Evolutionary conservation across 2,888 invertebrate genomes (phyloP).

Genomic region (Chrysomela aeneicollis): DNA sequence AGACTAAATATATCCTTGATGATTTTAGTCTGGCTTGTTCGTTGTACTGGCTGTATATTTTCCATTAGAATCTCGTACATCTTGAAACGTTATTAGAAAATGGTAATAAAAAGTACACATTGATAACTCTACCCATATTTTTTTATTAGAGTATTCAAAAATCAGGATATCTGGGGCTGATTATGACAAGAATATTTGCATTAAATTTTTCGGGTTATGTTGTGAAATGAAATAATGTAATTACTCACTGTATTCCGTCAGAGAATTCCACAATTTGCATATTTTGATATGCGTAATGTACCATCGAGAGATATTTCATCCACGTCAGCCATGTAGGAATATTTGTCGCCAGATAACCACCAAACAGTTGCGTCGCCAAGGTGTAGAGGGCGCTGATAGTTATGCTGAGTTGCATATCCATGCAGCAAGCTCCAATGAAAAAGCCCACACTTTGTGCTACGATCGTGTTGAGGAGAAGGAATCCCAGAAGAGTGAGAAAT

Average conservation of each 20-base stretch:
- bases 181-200: too few relatives aligned
- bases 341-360: constrained; percentile 77
- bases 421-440: constrained; percentile 79
- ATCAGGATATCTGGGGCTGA: too few relatives aligned
- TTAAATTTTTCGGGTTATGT: too few relatives aligned
- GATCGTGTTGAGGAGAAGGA: constrained; percentile 74
- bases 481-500: constrained; percentile 73
- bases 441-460: constrained; percentile 82
- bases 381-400: constrained; percentile 81
- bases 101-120: too few relatives aligned
- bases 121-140: too few relatives aligned
- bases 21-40: too few relatives aligned
- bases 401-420: constrained; percentile 80
- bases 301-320: constrained; percentile 79
- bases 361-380: constrained; percentile 78
- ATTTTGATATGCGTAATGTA: constrained; percentile 82
- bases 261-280: constrained; percentile 82
- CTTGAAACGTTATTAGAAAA: too few relatives aligned
- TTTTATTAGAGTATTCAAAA: too few relatives aligned
- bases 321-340: constrained; percentile 78
- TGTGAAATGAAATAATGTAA: neutral
- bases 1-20: too few relatives aligned
- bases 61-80: too few relatives aligned
- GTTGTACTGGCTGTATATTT: too few relatives aligned
- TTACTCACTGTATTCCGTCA: constrained; percentile 72